A percentile compares a stretch with the other conserved stretches of the same genome.
phyloP scores from a whole-genome alignment of 37 sponge, comb jelly and placozoan species.

The Diacarnus erythraeanus region DNA sequence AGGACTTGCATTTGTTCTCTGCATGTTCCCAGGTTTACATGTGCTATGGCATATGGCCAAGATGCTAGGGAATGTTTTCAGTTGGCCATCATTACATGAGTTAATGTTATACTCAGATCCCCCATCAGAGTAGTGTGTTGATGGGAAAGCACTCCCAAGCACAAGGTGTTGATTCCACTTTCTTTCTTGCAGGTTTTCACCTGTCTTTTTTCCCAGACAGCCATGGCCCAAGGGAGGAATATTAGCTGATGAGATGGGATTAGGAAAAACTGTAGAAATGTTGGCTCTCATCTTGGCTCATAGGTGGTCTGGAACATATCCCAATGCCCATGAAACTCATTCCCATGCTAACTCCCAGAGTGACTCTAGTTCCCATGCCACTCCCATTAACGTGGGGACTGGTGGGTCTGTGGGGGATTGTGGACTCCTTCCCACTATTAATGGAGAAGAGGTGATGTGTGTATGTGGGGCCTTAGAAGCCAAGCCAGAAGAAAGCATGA shows the following conservation, averaged over 20 bases:
- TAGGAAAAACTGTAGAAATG: conserved; percentile 97
- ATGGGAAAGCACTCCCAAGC: too few species aligned
- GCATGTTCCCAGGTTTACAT: too few species aligned
- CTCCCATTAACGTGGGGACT: not conserved
- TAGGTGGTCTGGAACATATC: conserved; percentile 31
- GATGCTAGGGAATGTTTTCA: too few species aligned
- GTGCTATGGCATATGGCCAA: too few species aligned
- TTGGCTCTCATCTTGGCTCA: conserved; percentile 79
- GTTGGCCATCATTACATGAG: too few species aligned
- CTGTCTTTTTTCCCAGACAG: not conserved
- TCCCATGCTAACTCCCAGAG: not conserved
- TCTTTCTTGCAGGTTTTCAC: conserved; percentile 61
- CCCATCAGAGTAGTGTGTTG: too few species aligned
- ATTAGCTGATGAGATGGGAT: conserved; percentile 98
- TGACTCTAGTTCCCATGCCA: not conserved
- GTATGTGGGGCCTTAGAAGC: conserved; percentile 63
- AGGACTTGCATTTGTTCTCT: not conserved
- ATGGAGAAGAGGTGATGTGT: conserved; percentile 38
- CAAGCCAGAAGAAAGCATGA: conserved; percentile 12
- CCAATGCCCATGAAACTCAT: too few species aligned
- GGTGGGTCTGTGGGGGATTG: not conserved
- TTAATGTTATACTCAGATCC: too few species aligned
- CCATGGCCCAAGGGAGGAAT: conserved; percentile 70
- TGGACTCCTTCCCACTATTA: not conserved
- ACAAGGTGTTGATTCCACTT: too few species aligned